Evolutionary conservation across 2,113 vertebrate genomes (phyloP).

Genomic region (Reinhardtius hippoglossoides): DNA sequence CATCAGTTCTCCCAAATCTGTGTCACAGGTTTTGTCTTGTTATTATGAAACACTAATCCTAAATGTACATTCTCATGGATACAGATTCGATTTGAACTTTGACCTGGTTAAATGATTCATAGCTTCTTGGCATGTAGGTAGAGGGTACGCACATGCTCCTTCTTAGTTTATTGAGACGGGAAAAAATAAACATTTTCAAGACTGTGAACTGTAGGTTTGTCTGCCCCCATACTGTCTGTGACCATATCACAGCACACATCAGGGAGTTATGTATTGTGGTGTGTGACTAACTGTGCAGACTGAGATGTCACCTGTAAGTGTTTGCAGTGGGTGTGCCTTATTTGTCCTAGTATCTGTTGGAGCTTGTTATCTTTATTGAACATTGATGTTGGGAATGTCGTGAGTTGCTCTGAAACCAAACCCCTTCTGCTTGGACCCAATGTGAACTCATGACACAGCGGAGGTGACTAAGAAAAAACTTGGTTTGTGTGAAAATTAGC

Average conservation of each 20-base stretch:
- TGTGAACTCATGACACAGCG: not conserved
- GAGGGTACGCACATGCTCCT: not conserved
- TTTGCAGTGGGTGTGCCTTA: not conserved
- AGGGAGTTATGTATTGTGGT: not conserved
- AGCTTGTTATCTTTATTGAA: constrained; percentile 24
- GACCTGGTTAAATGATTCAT: not conserved
- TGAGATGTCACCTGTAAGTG: not conserved
- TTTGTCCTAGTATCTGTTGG: not conserved
- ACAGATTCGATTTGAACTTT: not conserved
- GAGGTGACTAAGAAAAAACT: constrained; percentile 13
- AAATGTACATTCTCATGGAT: not conserved
- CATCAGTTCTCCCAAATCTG: not conserved
- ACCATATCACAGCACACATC: not conserved
- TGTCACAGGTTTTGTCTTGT: not conserved
- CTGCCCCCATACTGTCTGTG: not conserved
- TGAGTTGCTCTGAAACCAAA: not conserved
- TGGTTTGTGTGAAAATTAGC: not conserved
- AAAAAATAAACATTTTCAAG: not conserved
- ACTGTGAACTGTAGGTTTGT: not conserved
- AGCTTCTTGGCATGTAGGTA: not conserved
- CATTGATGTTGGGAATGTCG: not conserved
- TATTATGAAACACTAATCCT: no score
- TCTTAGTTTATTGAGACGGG: not conserved
- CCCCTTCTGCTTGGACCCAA: not conserved
- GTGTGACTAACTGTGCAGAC: not conserved